These are phyloP conservation scores for Chrysodeixis includens DNA, from an alignment of 2,888 invertebrate genomes.

Conservation along the genomic window DNA sequence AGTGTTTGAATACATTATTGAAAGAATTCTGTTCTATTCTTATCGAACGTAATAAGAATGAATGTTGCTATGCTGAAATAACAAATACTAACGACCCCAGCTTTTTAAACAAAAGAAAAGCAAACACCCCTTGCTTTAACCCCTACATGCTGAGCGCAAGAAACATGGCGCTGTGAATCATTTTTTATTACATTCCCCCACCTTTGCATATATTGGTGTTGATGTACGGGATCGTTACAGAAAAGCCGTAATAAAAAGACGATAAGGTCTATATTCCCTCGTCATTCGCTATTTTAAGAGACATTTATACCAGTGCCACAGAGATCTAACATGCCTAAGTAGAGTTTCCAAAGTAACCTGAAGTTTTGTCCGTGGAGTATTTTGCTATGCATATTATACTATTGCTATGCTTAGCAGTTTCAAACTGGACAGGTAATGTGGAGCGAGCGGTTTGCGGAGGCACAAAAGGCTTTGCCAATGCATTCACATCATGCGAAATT, in stretches of 20 bases:
- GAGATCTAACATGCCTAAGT: constrained; percentile 24
- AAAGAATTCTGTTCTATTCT: not conserved
- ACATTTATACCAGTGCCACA: constrained; percentile 3
- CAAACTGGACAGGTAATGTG: constrained; percentile 37
- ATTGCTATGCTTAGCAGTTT: constrained; percentile 37
- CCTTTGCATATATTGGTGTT: constrained; percentile 17
- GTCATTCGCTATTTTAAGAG: constrained; percentile 10
- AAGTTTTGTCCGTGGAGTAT: constrained; percentile 30
- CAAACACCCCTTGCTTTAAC: constrained; percentile 8
- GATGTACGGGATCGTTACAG: constrained; percentile 26
- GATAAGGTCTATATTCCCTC: constrained; percentile 29
- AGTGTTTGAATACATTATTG: not conserved
- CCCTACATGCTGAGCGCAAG: constrained; percentile 26
- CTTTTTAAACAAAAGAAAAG: constrained; percentile 4
- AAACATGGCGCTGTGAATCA: constrained; percentile 38
- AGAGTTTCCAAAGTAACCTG: constrained; percentile 35
- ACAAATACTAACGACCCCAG: not conserved
- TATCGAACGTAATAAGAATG: not conserved
- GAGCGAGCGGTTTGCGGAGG: not conserved
- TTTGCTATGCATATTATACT: constrained; percentile 27
- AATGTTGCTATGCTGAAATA: not conserved
- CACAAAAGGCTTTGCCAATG: not conserved
- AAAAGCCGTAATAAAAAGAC: constrained; percentile 19
- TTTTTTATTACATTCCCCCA: constrained; percentile 50
- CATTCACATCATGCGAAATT: constrained; percentile 1